Evolutionary conservation across 2,113 vertebrate genomes (phyloP).

Genomic region (Micronisus gabar): DNA sequence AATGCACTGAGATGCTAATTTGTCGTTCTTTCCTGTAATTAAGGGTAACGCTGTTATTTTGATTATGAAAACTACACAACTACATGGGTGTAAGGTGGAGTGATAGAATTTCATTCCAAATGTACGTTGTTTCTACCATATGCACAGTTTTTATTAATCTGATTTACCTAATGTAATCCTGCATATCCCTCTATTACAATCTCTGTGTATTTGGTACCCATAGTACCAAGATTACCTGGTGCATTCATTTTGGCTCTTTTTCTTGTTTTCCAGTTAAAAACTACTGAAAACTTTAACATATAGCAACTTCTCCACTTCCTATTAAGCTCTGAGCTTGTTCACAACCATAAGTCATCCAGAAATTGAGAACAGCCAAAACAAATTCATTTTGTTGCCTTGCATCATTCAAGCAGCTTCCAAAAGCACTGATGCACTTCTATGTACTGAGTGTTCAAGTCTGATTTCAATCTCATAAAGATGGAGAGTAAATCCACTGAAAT

Average conservation of each 20-base stretch:
- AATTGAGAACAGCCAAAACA: neutral
- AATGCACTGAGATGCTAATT: neutral
- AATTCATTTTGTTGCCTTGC: neutral
- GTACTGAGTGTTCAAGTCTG: neutral
- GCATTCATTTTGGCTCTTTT: neutral
- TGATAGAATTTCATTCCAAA: neutral
- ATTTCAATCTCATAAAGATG: neutral
- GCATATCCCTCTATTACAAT: neutral
- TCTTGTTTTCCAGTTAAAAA: neutral
- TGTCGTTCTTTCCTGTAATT: neutral
- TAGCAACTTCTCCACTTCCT: neutral
- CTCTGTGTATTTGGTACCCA: neutral
- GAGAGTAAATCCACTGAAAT: neutral
- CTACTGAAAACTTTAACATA: neutral
- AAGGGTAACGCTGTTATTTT: neutral
- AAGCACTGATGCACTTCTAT: neutral
- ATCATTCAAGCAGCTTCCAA: neutral
- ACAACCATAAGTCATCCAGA: neutral
- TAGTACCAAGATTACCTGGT: neutral
- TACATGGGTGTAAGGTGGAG: fast-evolving
- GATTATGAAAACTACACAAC: neutral
- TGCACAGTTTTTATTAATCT: neutral
- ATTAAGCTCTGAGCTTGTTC: neutral
- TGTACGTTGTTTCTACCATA: neutral
- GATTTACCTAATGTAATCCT: neutral